A percentile compares a stretch with the other conserved stretches of the same genome.
These are phyloP conservation scores for Drosophila kokeensis DNA, from an alignment of 2,888 invertebrate species.

Conservation along the genomic window DNA sequence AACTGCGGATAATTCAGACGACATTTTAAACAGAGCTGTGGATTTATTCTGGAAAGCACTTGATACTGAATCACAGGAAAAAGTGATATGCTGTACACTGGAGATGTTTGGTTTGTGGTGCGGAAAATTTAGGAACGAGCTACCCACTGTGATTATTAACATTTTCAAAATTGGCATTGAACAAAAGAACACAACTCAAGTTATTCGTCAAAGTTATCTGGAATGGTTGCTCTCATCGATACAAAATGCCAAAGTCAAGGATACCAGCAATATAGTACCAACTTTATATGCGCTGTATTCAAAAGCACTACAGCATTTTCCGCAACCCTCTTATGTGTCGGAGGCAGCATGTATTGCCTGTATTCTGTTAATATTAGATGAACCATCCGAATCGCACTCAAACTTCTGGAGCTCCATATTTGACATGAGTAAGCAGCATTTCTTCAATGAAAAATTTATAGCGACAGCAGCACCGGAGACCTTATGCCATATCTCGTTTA, in stretches of 20 bases:
- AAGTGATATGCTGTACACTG: conserved; percentile 92
- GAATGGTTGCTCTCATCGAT: conserved; percentile 90
- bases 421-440: conserved; percentile 91
- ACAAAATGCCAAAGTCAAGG: conserved; percentile 86
- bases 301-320: conserved; percentile 90
- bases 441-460: conserved; percentile 93
- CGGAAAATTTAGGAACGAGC: conserved; percentile 87
- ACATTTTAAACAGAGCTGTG: conserved; percentile 87
- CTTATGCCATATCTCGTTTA: conserved; percentile 89
- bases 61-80: conserved; percentile 96
- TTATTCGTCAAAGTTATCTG: conserved; percentile 92
- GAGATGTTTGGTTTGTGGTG: conserved; percentile 94
- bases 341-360: conserved; percentile 90
- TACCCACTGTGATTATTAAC: conserved; percentile 89
- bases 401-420: conserved; percentile 90
- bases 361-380: conserved; percentile 88
- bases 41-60: conserved; percentile 91
- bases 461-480: conserved; percentile 90
- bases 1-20: conserved; percentile 86
- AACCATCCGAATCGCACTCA: conserved; percentile 85
- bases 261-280: conserved; percentile 86
- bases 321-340: conserved; percentile 89
- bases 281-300: conserved; percentile 90
- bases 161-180: conserved; percentile 90
- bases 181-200: conserved; percentile 91